Conservation (phyloP, 53 echinoderm and acorn worm species). For the Crossaster papposus region DNA sequence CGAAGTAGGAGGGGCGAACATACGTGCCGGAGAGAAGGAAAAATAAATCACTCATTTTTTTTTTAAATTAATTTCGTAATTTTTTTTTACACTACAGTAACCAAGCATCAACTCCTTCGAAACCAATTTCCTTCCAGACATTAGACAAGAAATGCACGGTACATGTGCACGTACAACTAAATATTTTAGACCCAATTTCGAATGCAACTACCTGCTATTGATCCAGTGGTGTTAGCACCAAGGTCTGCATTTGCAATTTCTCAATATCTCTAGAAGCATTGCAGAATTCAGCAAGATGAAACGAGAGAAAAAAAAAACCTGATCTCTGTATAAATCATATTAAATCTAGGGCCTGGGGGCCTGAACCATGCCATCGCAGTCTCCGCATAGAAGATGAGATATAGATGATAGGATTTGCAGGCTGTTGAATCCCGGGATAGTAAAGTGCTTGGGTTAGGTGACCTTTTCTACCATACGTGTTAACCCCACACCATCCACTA, state of each 20-base stretch:
- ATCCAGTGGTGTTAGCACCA: background rate
- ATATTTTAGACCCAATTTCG: background rate
- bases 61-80: too few relatives aligned
- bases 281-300: background rate
- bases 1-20: too few relatives aligned
- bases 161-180: background rate
- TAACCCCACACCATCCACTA: background rate
- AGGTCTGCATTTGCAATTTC: conserved; percentile 3
- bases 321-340: conserved; percentile 6
- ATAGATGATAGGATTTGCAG: background rate
- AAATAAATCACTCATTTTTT: too few relatives aligned
- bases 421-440: background rate
- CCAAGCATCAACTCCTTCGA: background rate
- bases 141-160: too few relatives aligned
- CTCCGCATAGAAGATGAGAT: background rate
- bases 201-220: background rate
- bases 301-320: background rate
- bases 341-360: background rate
- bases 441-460: background rate
- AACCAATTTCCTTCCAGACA: too few relatives aligned
- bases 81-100: background rate
- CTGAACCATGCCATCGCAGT: background rate
- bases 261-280: background rate
- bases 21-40: too few relatives aligned
- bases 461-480: background rate